Evolutionary conservation across 2,888 invertebrate species (phyloP).

Genomic region (Dolomedes plantarius): DNA sequence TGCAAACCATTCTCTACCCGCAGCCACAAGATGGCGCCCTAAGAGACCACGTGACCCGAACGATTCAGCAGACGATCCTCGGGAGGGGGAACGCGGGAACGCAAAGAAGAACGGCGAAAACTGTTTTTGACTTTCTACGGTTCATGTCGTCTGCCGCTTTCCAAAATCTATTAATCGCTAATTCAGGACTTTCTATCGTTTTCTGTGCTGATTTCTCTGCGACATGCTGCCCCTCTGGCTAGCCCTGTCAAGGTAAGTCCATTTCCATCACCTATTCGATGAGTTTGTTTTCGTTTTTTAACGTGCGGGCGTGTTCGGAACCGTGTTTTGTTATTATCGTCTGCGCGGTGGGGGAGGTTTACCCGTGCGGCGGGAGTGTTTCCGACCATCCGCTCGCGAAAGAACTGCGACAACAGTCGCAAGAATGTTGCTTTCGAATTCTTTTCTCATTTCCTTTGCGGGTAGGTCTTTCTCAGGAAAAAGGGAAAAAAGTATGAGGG

Average conservation of each 20-base stretch:
- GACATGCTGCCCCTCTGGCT: constrained; percentile 53
- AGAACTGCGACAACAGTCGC: not conserved
- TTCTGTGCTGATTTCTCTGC: constrained; percentile 29
- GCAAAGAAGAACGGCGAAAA: constrained; percentile 63
- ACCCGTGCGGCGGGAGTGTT: constrained; percentile 22
- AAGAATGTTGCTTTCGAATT: not conserved
- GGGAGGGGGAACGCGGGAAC: constrained; percentile 32
- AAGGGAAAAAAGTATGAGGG: not conserved
- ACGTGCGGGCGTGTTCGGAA: constrained; percentile 33
- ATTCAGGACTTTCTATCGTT: constrained; percentile 38
- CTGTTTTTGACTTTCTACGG: constrained; percentile 70
- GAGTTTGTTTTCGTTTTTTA: constrained; percentile 31
- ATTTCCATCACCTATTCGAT: not conserved
- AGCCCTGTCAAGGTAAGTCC: constrained; percentile 52
- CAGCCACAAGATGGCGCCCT: constrained; percentile 56
- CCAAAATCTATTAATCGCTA: constrained; percentile 24
- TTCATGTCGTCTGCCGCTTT: constrained; percentile 53
- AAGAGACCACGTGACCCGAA: constrained; percentile 45
- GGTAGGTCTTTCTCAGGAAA: not conserved
- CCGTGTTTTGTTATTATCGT: constrained; percentile 48
- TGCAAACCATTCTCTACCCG: constrained; percentile 22
- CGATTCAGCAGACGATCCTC: constrained; percentile 51
- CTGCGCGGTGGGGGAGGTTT: constrained; percentile 65
- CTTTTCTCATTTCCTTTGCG: not conserved
- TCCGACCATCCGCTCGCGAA: constrained; percentile 7